Evolutionary conservation across 2,888 invertebrate genomes (phyloP).

Genomic region (Deilephila elpenor): DNA sequence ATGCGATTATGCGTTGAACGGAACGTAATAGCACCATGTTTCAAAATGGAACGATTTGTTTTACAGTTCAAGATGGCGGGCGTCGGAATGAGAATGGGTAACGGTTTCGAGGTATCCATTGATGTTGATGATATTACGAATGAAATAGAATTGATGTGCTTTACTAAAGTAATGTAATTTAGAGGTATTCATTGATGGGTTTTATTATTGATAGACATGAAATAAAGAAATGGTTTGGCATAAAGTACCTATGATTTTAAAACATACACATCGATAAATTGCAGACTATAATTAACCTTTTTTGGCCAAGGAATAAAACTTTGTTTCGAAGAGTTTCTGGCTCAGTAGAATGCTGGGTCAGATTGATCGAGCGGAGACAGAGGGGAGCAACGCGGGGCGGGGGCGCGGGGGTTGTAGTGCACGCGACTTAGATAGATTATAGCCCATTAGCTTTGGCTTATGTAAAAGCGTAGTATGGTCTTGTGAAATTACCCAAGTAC

Average conservation of each 20-base stretch:
- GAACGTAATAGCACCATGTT: slow-evolving; percentile 66
- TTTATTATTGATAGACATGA: not conserved
- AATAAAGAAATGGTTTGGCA: not conserved
- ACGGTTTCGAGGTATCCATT: not conserved
- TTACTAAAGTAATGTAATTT: not conserved
- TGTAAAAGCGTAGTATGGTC: slow-evolving; percentile 37
- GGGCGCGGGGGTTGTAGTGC: slow-evolving; percentile 44
- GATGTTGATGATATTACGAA: not conserved
- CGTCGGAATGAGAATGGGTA: not conserved
- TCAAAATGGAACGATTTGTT: slow-evolving; percentile 58
- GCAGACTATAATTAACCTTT: not conserved
- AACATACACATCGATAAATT: not conserved
- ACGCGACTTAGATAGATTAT: slow-evolving; percentile 63
- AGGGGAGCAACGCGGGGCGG: not conserved
- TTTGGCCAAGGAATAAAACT: not conserved
- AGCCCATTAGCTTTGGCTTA: slow-evolving; percentile 52
- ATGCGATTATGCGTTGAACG: slow-evolving; percentile 56
- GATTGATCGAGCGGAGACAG: slow-evolving; percentile 24
- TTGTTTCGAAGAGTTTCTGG: not conserved
- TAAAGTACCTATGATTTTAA: not conserved
- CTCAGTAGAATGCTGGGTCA: slow-evolving; percentile 16
- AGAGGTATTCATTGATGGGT: not conserved
- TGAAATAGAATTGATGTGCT: no score
- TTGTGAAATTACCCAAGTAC: slow-evolving; percentile 6
- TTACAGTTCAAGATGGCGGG: slow-evolving; percentile 13